These are phyloP conservation scores for Helogale parvula DNA, from an alignment of 2,113 vertebrate genomes.

Conservation along the genomic window DNA sequence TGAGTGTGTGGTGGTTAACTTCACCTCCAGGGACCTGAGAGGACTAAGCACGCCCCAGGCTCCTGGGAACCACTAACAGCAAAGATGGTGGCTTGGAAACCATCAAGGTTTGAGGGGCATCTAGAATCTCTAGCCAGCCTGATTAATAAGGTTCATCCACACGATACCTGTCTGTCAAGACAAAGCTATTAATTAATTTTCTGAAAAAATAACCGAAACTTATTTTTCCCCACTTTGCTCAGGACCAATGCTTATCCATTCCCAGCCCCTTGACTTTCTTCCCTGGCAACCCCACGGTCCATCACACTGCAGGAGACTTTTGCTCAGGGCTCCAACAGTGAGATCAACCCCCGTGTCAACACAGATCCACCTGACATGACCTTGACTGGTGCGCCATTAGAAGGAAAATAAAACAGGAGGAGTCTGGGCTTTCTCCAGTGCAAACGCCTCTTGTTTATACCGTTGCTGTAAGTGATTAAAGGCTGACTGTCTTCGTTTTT, in stretches of 20 bases:
- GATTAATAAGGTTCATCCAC: background rate
- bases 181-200: background rate
- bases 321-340: background rate
- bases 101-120: background rate
- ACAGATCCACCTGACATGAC: background rate
- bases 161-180: background rate
- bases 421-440: background rate
- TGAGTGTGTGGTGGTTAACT: background rate
- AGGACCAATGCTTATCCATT: background rate
- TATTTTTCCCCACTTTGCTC: background rate
- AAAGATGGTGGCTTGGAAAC: background rate
- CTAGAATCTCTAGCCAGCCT: background rate
- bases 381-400: background rate
- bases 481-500: background rate
- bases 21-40: background rate
- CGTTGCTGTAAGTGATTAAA: background rate
- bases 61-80: background rate
- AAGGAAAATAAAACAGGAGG: rapidly evolving
- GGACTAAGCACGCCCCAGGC: background rate
- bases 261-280: background rate
- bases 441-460: background rate
- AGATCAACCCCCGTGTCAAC: rapidly evolving
- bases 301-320: background rate
- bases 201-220: background rate
- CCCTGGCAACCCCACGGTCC: background rate